Conservation (phyloP, 2,113 vertebrate genomes). For the Laticauda laticaudata region DNA sequence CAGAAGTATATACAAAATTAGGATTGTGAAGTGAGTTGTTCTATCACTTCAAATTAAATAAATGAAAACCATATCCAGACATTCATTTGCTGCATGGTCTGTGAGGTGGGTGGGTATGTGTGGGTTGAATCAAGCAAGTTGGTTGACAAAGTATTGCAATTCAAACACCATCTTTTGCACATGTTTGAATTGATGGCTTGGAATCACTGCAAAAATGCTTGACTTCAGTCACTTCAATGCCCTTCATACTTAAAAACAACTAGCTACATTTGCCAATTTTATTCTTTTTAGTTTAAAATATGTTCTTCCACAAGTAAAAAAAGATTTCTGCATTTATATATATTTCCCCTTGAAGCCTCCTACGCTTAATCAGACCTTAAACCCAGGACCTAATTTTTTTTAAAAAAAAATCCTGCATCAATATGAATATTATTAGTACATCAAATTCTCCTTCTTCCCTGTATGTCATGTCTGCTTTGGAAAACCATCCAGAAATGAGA, state of each 20-base stretch:
- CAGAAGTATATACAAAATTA: neutral
- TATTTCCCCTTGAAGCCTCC: neutral
- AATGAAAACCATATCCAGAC: neutral
- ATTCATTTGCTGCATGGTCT: neutral
- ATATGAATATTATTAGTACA: neutral
- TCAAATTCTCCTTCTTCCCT: neutral
- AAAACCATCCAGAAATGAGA: neutral
- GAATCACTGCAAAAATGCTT: neutral
- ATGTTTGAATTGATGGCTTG: neutral
- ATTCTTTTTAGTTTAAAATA: neutral
- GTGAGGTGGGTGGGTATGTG: neutral
- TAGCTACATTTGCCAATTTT: neutral
- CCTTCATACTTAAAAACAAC: neutral
- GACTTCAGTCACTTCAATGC: neutral
- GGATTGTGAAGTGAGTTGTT: neutral
- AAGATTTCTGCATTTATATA: neutral
- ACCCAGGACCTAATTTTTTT: neutral
- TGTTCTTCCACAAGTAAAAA: neutral
- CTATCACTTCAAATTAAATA: neutral
- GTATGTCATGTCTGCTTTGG: neutral
- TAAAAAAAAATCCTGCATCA: neutral
- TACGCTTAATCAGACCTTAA: neutral
- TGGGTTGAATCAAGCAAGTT: neutral
- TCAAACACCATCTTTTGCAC: neutral
- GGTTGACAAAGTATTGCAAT: neutral